A percentile compares a stretch with the other conserved stretches of the same genome.
Evolutionary conservation across 1,140 invertebrate species (phyloP).

Genomic region (Paralvinella palmiformis): DNA sequence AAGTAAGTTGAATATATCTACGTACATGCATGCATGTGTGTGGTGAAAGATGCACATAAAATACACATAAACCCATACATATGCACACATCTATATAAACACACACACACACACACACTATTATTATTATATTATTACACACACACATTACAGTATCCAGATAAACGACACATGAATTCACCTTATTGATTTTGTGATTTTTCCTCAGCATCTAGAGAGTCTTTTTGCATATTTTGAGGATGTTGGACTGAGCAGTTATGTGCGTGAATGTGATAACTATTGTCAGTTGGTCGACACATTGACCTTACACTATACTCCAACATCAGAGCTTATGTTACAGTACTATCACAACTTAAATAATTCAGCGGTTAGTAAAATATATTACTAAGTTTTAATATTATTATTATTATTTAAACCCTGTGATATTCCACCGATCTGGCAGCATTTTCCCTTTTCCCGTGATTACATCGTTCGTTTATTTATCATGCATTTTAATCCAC

Average conservation of each 20-base stretch:
- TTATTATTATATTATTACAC: background rate
- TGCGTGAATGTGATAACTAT: slow-evolving; percentile 18
- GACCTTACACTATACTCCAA: slow-evolving; percentile 27
- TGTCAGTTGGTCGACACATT: slow-evolving; percentile 24
- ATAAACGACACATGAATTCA: background rate
- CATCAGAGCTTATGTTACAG: slow-evolving; percentile 32
- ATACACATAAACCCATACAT: background rate
- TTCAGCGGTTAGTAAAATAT: slow-evolving; percentile 24
- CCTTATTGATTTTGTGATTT: slow-evolving; percentile 7
- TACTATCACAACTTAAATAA: slow-evolving; percentile 28
- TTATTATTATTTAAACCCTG: background rate
- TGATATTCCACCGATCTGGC: background rate
- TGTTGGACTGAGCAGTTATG: slow-evolving; percentile 25
- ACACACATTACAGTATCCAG: background rate
- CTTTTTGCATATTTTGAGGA: slow-evolving; percentile 31
- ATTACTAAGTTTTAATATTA: background rate
- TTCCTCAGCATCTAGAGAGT: slow-evolving; percentile 27
- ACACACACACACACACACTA: background rate
- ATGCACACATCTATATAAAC: background rate
- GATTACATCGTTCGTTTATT: background rate
- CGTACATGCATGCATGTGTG: background rate
- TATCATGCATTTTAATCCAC: slow-evolving; percentile 6
- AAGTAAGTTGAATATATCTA: slow-evolving; percentile 23
- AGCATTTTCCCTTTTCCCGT: background rate
- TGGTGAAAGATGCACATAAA: background rate